A percentile compares a stretch with the other conserved stretches of the same genome.
Evolutionary conservation across 2,797 vertebrate species (phyloP).

Genomic region (Limosa lapponica): DNA sequence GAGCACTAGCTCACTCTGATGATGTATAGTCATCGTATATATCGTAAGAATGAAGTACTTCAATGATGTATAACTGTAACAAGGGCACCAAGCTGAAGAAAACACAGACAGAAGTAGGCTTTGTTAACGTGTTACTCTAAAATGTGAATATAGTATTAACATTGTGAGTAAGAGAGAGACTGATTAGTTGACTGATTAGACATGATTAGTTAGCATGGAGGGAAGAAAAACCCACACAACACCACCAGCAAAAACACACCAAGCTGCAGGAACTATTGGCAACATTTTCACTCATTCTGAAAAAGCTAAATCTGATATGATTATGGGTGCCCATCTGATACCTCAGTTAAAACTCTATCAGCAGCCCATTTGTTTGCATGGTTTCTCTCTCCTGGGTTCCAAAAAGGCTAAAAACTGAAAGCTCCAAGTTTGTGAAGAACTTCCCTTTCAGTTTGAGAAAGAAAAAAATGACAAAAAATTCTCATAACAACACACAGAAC

Average conservation of each 20-base stretch:
- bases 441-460: background rate
- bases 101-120: background rate
- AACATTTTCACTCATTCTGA: background rate
- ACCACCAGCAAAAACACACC: too few relatives aligned
- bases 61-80: background rate
- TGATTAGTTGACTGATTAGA: background rate
- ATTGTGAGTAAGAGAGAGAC: background rate
- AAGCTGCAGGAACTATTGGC: background rate
- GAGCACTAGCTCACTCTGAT: background rate
- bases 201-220: accelerated
- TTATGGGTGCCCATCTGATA: background rate
- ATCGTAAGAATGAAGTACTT: background rate
- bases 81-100: constrained; percentile 17
- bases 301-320: background rate
- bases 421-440: background rate
- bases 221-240: background rate
- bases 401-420: background rate
- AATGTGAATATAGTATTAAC: background rate
- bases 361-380: background rate
- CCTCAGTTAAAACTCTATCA: background rate
- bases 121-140: background rate
- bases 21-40: background rate
- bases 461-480: too few relatives aligned
- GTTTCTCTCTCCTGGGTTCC: background rate
- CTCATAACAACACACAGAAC: background rate